Percentiles rank a stretch among this genome's conserved stretches.
Evolutionary conservation across 2,888 invertebrate genomes (phyloP).

Genomic region (Hydrotaea cyrtoneurina): DNA sequence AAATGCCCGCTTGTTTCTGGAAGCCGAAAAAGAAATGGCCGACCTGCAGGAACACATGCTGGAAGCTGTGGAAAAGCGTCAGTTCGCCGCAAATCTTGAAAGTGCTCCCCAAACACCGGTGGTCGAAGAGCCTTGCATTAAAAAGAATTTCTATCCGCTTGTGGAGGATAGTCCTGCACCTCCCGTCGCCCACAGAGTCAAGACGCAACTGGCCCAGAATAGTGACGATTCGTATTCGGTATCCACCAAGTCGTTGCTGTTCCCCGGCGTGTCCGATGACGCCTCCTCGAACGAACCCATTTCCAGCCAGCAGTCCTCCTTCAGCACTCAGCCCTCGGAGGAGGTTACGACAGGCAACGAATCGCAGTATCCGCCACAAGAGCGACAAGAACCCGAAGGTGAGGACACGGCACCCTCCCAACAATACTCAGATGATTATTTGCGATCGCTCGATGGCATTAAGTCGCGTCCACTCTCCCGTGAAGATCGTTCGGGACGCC

Average conservation of each 20-base stretch:
- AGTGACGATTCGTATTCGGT: slow-evolving; percentile 72
- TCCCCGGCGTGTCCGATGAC: slow-evolving; percentile 77
- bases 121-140: slow-evolving; percentile 73
- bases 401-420: slow-evolving; percentile 76
- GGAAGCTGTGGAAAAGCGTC: slow-evolving; percentile 67
- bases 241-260: slow-evolving; percentile 74
- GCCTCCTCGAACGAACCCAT: slow-evolving; percentile 76
- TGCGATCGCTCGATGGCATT: slow-evolving; percentile 85
- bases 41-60: slow-evolving; percentile 73
- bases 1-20: slow-evolving; percentile 76
- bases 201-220: slow-evolving; percentile 78
- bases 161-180: slow-evolving; percentile 63
- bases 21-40: slow-evolving; percentile 79
- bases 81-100: slow-evolving; percentile 59
- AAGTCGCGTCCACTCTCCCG: slow-evolving; percentile 84
- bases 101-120: slow-evolving; percentile 72
- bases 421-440: slow-evolving; percentile 80
- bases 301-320: slow-evolving; percentile 76
- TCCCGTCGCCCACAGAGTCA: slow-evolving; percentile 73
- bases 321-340: slow-evolving; percentile 76
- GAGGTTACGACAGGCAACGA: slow-evolving; percentile 69
- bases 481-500: slow-evolving; percentile 84
- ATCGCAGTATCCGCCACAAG: slow-evolving; percentile 80
- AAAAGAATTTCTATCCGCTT: slow-evolving; percentile 70
- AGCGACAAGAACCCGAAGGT: slow-evolving; percentile 82